Evolutionary conservation across 2,113 vertebrate genomes (phyloP), one percentile per base, ranked within the genome.

Genomic region (Chauna torquata): DNA sequence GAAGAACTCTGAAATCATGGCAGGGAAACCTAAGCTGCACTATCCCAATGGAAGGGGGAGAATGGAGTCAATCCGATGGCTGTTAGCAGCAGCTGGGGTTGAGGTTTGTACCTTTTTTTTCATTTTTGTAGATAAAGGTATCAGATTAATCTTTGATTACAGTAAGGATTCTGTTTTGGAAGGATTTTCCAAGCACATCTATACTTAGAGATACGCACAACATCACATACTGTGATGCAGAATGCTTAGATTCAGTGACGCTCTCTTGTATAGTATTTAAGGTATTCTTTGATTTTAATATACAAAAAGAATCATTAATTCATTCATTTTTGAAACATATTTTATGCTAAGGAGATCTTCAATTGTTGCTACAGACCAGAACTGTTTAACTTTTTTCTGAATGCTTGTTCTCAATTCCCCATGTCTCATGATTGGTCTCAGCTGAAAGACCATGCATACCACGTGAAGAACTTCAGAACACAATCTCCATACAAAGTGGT

Each of bases 51-150:
- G 98, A 22, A 98, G 99, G 94, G 99, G 99, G 47, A 99, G 81
- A 85, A 99, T 99, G 99, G 99, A 99, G 90, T 98, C 99, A 30
- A 97, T 99, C 66, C 98, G 99, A 42, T 99, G 99, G 99, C 98
- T 99, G 30, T 62, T 99, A 77, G 97, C 99, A 14, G 98, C 98
- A 36, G 99, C 99, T 5, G 98, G 98, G 25, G 98, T 99, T 11
- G 98, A 99, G 97, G 99, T 99, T 84, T 88, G 96, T 92, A 44
- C 34, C 18, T 32, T 59, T 38, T 58, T 61, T 19, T 52, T 25
- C 12, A 15, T 52, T 52, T 25, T 3, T 58, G 62, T 17, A 22
- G n/a, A 49, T 61, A 14, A 93, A 18, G 11, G 36, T 12, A 80
- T 69, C 30, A 40, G 44, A 78, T 75, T 80, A 78, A 87, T 82